A percentile compares a stretch with the other conserved stretches of the same genome.
Evolutionary conservation across 2,113 vertebrate genomes (phyloP).

Genomic region (Lamprologus lemairii): DNA sequence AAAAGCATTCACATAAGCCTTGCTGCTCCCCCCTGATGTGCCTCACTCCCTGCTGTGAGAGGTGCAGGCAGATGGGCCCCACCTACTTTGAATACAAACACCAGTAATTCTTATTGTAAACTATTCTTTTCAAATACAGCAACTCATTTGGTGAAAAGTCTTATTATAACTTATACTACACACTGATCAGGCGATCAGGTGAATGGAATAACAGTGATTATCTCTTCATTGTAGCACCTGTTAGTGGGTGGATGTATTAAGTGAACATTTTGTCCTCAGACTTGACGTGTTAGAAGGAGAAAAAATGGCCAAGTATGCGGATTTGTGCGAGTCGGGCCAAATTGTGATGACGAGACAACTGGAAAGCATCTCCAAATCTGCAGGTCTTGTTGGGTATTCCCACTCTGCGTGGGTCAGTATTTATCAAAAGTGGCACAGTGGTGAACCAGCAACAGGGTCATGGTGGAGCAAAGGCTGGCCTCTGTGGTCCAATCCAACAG

Average conservation of each 20-base stretch:
- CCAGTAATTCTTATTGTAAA: neutral
- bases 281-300: neutral
- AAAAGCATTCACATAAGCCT: neutral
- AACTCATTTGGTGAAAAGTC: neutral
- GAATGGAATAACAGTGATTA: neutral
- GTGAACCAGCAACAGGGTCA: neutral
- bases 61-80: neutral
- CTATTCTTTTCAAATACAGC: neutral
- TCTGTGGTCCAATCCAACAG: neutral
- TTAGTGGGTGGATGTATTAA: neutral
- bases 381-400: neutral
- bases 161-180: neutral
- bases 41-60: neutral
- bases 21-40: neutral
- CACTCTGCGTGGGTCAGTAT: neutral
- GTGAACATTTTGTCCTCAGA: neutral
- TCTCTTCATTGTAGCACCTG: neutral
- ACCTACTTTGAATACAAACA: neutral
- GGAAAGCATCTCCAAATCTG: neutral
- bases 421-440: neutral
- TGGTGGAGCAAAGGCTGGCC: neutral
- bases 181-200: neutral
- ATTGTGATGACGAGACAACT: neutral
- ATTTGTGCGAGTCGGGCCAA: neutral
- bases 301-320: accelerated